Evolutionary conservation across 2,797 vertebrate species (phyloP).

Genomic region (Microctenopoma stevenorrisi): DNA sequence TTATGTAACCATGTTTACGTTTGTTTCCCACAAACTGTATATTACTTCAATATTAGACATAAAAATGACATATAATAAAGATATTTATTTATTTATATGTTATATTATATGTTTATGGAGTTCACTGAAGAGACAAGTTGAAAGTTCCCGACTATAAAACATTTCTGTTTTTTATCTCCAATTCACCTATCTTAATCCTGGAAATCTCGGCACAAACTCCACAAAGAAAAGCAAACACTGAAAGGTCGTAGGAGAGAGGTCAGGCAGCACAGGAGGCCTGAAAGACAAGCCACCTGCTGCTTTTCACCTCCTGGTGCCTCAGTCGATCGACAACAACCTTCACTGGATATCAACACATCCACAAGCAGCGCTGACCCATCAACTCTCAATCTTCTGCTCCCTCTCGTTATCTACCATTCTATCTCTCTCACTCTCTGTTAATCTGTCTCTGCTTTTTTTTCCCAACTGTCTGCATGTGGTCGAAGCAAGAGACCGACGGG

Average conservation of each 20-base stretch:
- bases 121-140: too few species aligned
- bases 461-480: slow-evolving; percentile 6
- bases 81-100: too few species aligned
- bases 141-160: background rate
- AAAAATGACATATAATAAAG: too few species aligned
- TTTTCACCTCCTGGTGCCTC: slow-evolving; percentile 26
- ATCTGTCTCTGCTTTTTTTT: background rate
- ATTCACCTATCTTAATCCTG: background rate
- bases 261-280: background rate
- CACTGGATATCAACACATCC: slow-evolving; percentile 19
- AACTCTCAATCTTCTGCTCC: slow-evolving; percentile 20
- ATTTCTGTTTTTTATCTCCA: background rate
- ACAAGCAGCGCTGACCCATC: slow-evolving; percentile 29
- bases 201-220: background rate
- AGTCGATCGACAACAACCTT: slow-evolving; percentile 30
- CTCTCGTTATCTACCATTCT: slow-evolving; percentile 10
- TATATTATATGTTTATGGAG: too few species aligned
- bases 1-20: background rate
- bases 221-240: background rate
- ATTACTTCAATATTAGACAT: too few species aligned
- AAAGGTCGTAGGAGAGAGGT: slow-evolving; percentile 33
- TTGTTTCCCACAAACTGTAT: background rate
- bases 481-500: slow-evolving; percentile 25
- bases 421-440: slow-evolving; percentile 3
- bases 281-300: slow-evolving; percentile 35